Percentiles rank a stretch among this genome's conserved stretches.
Evolutionary conservation across 1,140 invertebrate genomes (phyloP).

Genomic region (Rhyzopertha dominica): DNA sequence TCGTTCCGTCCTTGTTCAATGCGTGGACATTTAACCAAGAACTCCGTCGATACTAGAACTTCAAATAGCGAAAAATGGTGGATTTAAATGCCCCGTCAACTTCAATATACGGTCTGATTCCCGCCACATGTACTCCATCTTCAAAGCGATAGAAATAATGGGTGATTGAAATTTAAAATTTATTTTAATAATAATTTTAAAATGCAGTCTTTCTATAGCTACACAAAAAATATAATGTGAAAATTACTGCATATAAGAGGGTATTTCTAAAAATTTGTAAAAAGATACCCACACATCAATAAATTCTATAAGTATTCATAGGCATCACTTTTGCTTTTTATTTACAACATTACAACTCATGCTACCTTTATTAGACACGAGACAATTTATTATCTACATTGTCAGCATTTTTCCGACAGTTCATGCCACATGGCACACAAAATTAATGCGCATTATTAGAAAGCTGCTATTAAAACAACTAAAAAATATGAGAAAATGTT

Average conservation of each 20-base stretch:
- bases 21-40: no score
- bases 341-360: no score
- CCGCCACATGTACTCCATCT: no score
- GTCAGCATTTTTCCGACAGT: background rate
- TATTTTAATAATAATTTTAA: constrained; percentile 19
- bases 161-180: constrained; percentile 12
- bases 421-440: constrained; percentile 1
- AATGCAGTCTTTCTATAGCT: constrained; percentile 27
- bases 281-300: constrained; percentile 11
- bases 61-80: constrained; percentile 7
- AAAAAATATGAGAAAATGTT: background rate
- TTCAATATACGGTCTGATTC: no score
- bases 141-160: no score
- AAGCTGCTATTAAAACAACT: constrained; percentile 4
- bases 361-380: background rate
- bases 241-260: constrained; percentile 8
- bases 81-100: no score
- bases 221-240: constrained; percentile 21
- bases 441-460: background rate
- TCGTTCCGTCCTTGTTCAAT: no score
- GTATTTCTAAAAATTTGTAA: constrained; percentile 15
- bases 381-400: background rate
- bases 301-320: constrained; percentile 13
- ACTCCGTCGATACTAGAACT: background rate
- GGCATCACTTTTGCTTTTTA: constrained; percentile 11